phyloP scores from a whole-genome alignment of 2,888 invertebrate genomes.

The Parapristionchus giblindavisi region DNA sequence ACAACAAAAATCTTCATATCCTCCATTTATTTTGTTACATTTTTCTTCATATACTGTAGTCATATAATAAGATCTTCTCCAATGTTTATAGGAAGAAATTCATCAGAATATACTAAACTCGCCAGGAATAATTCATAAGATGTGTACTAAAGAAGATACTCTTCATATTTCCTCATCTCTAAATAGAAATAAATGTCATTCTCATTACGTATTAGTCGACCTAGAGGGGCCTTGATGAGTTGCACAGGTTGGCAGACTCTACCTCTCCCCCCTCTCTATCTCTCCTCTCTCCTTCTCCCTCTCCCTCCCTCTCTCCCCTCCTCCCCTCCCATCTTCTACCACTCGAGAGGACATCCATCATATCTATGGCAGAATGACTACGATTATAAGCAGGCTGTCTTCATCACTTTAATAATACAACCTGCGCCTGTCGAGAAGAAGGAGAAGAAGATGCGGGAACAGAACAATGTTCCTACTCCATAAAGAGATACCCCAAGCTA shows the following conservation, averaged over 20 bases:
- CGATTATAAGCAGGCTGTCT: slow-evolving; percentile 17
- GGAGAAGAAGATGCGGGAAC: not conserved
- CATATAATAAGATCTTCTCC: too few relatives aligned
- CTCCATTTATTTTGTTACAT: too few relatives aligned
- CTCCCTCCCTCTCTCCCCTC: not conserved
- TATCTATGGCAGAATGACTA: slow-evolving; percentile 3
- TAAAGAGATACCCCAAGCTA: too few relatives aligned
- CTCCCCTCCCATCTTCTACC: slow-evolving; percentile 26
- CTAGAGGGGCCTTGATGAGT: slow-evolving; percentile 32
- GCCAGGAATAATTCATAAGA: too few relatives aligned
- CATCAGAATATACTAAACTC: too few relatives aligned
- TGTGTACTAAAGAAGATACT: too few relatives aligned
- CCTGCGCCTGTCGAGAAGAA: slow-evolving; percentile 18
- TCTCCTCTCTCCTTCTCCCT: not conserved
- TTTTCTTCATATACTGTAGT: too few relatives aligned
- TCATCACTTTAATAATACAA: slow-evolving; percentile 40
- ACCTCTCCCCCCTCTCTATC: not conserved
- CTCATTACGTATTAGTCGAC: slow-evolving; percentile 28
- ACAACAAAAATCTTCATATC: too few relatives aligned
- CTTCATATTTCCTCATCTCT: too few relatives aligned
- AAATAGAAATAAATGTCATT: too few relatives aligned
- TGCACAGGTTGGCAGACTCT: slow-evolving; percentile 26
- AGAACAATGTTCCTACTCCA: too few relatives aligned
- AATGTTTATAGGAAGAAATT: too few relatives aligned
- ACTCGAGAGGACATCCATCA: slow-evolving; percentile 32